Evolutionary conservation across 2,113 vertebrate genomes (phyloP).

Genomic region (Clarias gariepinus): DNA sequence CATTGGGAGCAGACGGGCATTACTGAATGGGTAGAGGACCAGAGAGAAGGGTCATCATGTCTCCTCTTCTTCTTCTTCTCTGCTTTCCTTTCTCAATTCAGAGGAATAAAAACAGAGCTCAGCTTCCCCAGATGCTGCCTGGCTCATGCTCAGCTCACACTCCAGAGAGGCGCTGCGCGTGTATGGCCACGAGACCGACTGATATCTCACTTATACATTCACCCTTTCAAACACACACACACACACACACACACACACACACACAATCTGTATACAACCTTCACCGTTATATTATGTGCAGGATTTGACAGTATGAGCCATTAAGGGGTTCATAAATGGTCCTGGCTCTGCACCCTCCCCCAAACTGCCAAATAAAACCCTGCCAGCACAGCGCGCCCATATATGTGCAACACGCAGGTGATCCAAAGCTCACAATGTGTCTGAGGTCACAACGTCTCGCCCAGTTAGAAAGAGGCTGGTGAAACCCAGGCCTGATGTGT

Average conservation of each 20-base stretch:
- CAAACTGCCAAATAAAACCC: conserved; percentile 37
- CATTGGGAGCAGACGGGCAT: conserved; percentile 31
- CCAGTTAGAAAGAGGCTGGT: conserved; percentile 30
- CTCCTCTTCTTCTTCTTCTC: conserved; percentile 28
- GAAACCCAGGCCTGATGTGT: conserved; percentile 29
- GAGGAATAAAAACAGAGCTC: conserved; percentile 26
- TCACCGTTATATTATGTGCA: neutral
- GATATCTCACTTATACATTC: conserved; percentile 47
- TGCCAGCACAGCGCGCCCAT: conserved; percentile 29
- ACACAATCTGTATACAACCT: neutral
- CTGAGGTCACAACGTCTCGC: conserved; percentile 45
- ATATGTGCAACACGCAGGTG: conserved; percentile 39
- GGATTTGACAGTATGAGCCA: conserved; percentile 40
- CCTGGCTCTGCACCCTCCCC: conserved; percentile 12
- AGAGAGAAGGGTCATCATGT: conserved; percentile 46
- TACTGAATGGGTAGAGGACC: conserved; percentile 25
- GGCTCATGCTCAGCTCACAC: conserved; percentile 42
- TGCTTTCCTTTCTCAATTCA: neutral
- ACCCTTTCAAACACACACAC: conserved; percentile 19
- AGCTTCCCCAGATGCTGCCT: conserved; percentile 42
- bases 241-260: conserved; percentile 42
- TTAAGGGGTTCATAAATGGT: conserved; percentile 49
- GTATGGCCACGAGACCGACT: conserved; percentile 51
- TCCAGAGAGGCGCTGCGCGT: conserved; percentile 47
- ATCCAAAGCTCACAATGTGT: conserved; percentile 52